Percentiles rank a stretch among this genome's conserved stretches.
phyloP scores from a whole-genome alignment of 2,888 invertebrate genomes.

The Tenthredo mesomela region DNA sequence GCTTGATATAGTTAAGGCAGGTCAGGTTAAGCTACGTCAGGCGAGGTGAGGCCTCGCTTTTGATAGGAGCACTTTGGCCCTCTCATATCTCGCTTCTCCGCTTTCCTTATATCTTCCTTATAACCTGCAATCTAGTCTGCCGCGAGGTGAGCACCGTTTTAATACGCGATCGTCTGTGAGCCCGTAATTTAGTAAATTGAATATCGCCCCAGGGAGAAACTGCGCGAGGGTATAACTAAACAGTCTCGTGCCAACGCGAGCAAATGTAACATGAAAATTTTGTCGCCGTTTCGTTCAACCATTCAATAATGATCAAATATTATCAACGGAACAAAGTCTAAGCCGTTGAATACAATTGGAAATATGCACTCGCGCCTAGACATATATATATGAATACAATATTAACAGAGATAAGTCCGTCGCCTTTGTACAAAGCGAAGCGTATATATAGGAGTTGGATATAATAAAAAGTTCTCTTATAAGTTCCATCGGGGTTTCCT shows the following conservation, averaged over 20 bases:
- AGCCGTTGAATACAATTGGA: neutral
- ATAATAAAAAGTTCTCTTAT: conserved; percentile 14
- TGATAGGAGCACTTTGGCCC: conserved; percentile 58
- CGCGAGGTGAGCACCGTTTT: conserved; percentile 62
- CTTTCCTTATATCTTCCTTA: conserved; percentile 54
- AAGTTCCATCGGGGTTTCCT: conserved; percentile 31
- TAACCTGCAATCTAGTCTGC: conserved; percentile 55
- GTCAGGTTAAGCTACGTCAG: conserved; percentile 24
- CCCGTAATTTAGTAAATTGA: conserved; percentile 68
- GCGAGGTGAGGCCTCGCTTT: conserved; percentile 54
- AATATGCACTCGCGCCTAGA: neutral
- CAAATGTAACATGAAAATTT: neutral
- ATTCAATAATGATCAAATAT: neutral
- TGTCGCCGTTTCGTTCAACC: neutral
- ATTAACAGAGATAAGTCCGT: neutral
- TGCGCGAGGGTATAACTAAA: conserved; percentile 41
- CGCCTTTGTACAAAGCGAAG: conserved; percentile 26
- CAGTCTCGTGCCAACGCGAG: neutral
- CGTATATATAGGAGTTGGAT: neutral
- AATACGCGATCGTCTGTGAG: conserved; percentile 63
- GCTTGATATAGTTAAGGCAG: conserved; percentile 57
- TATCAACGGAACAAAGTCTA: neutral
- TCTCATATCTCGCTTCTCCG: conserved; percentile 44
- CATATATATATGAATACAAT: neutral
- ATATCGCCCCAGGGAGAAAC: conserved; percentile 65